Evolutionary conservation across 2,113 vertebrate genomes (phyloP).

Genomic region (Lonchura striata): DNA sequence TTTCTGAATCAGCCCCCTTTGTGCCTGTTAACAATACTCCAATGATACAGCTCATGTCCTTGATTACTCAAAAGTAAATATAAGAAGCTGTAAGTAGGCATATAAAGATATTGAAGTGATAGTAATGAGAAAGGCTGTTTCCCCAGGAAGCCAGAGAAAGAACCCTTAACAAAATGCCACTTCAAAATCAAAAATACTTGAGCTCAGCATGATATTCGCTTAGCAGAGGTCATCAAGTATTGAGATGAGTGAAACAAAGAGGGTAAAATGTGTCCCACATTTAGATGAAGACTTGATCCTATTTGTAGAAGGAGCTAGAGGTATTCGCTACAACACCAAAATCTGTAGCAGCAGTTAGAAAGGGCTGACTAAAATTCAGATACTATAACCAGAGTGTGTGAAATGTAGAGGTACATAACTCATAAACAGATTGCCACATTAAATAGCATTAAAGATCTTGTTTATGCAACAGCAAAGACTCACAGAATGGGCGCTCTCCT

Average conservation of each 20-base stretch:
- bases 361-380: not conserved
- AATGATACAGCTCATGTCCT: not conserved
- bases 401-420: not conserved
- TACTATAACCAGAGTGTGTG: not conserved
- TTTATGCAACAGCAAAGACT: not conserved
- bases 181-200: not conserved
- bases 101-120: not conserved
- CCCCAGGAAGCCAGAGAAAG: not conserved
- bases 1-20: not conserved
- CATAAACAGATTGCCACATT: not conserved
- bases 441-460: slow-evolving; percentile 9
- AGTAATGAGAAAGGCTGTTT: not conserved
- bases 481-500: not conserved
- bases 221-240: not conserved
- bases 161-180: not conserved
- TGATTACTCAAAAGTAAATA: slow-evolving; percentile 9
- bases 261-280: not conserved
- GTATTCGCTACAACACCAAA: not conserved
- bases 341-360: not conserved
- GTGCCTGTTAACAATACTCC: not conserved
- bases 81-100: not conserved
- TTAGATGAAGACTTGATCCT: not conserved
- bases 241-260: not conserved
- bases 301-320: not conserved
- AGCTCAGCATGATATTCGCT: not conserved